Conservation (phyloP, 2,797 vertebrate species). For the Meda fulgida region DNA sequence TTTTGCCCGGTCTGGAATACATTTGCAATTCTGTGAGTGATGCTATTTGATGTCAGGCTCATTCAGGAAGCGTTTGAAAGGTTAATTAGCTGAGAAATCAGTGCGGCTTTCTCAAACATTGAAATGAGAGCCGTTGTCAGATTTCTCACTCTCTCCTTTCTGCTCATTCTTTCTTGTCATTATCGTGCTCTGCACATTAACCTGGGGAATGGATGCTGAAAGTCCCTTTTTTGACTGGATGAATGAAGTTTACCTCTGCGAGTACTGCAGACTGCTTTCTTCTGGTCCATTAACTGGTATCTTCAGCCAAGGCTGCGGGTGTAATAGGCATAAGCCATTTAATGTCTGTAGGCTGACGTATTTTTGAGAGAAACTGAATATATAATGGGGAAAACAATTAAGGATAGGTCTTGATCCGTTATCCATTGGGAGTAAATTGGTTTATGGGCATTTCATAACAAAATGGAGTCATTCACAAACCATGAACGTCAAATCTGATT, state of each 20-base stretch:
- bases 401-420: neutral
- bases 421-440: neutral
- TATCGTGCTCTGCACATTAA: constrained; percentile 7
- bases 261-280: neutral
- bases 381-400: neutral
- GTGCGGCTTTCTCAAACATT: constrained; percentile 36
- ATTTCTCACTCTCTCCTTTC: constrained; percentile 12
- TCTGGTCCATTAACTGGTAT: constrained; percentile 4
- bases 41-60: constrained; percentile 53
- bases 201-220: neutral
- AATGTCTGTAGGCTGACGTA: neutral
- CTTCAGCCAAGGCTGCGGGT: neutral
- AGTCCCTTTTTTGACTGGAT: neutral
- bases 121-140: constrained; percentile 24
- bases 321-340: neutral
- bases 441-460: neutral
- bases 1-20: constrained; percentile 32
- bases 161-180: neutral
- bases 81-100: constrained; percentile 64
- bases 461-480: neutral
- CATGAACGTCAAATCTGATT: constrained; percentile 5
- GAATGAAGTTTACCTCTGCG: constrained; percentile 10
- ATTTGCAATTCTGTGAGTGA: constrained; percentile 46
- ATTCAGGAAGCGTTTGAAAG: constrained; percentile 57
- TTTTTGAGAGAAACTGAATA: neutral